These are phyloP conservation scores for Rachycentron canadum DNA, from an alignment of 2,797 vertebrate genomes.

Conservation along the genomic window DNA sequence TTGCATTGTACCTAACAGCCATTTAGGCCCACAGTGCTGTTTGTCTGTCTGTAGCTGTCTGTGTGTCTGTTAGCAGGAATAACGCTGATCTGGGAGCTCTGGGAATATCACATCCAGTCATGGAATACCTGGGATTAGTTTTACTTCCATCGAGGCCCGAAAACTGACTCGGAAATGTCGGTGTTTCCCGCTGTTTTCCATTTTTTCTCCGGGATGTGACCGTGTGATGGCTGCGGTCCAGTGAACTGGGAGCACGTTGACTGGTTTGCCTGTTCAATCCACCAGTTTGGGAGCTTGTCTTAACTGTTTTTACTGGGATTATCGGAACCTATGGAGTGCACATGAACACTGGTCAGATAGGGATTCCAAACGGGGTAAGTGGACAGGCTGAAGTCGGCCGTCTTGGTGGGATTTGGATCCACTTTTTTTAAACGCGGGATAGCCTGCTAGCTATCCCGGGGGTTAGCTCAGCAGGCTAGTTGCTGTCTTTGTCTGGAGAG, in stretches of 20 bases:
- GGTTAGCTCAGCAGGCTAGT: constrained; percentile 76
- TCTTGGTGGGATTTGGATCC: constrained; percentile 8
- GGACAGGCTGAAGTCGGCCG: not conserved
- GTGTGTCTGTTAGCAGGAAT: constrained; percentile 40
- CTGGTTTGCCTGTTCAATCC: constrained; percentile 47
- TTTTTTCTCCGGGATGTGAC: constrained; percentile 59
- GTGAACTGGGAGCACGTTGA: constrained; percentile 78
- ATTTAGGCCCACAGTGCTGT: constrained; percentile 66
- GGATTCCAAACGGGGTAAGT: constrained; percentile 71
- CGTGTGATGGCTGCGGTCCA: constrained; percentile 78
- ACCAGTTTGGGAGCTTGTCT: constrained; percentile 37
- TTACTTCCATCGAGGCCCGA: not conserved
- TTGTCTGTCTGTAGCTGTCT: constrained; percentile 64
- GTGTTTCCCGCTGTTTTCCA: constrained; percentile 45
- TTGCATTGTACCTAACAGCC: constrained; percentile 64
- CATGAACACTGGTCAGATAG: constrained; percentile 57
- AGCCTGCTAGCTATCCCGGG: constrained; percentile 64
- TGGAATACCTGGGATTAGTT: constrained; percentile 51
- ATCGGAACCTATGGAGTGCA: constrained; percentile 65
- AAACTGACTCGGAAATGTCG: constrained; percentile 26
- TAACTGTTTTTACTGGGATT: constrained; percentile 30
- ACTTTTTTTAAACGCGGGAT: constrained; percentile 60
- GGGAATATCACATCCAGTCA: constrained; percentile 41
- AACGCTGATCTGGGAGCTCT: constrained; percentile 30
- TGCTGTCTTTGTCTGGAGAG: constrained; percentile 79